Evolutionary conservation across 2,113 vertebrate genomes (phyloP).

Genomic region (Trachemys scripta): DNA sequence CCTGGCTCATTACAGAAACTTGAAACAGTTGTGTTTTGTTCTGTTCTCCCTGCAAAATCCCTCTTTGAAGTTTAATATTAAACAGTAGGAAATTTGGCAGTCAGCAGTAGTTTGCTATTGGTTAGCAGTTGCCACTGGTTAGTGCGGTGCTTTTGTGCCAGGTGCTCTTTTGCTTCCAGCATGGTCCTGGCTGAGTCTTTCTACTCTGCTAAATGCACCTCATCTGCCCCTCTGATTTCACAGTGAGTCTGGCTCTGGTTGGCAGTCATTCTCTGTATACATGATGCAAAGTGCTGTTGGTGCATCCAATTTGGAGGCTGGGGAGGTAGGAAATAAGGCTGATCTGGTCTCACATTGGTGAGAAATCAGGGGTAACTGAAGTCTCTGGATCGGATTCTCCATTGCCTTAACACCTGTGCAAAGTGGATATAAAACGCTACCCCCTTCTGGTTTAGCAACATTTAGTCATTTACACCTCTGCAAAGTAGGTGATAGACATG

Average conservation of each 20-base stretch:
- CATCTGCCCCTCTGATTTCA: not conserved
- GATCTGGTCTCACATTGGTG: not conserved
- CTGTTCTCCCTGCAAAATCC: not conserved
- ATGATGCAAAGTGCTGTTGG: not conserved
- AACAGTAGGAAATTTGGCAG: not conserved
- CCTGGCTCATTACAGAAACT: not conserved
- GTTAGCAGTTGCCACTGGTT: not conserved
- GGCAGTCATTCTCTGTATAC: not conserved
- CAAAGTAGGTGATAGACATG: not conserved
- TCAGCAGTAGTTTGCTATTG: not conserved
- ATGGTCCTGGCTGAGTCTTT: not conserved
- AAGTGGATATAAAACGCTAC: not conserved
- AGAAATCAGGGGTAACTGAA: not conserved
- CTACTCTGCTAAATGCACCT: not conserved
- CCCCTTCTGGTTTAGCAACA: not conserved
- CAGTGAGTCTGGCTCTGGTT: not conserved
- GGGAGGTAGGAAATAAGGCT: not conserved
- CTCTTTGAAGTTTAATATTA: not conserved
- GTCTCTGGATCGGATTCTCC: not conserved
- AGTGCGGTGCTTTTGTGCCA: not conserved
- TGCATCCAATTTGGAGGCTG: not conserved
- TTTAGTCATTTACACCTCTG: not conserved
- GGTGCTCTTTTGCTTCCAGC: not conserved
- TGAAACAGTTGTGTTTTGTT: not conserved
- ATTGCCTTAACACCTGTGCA: not conserved